Conservation (phyloP, 2,113 vertebrate species). For the Nothobranchius kuhntae region DNA sequence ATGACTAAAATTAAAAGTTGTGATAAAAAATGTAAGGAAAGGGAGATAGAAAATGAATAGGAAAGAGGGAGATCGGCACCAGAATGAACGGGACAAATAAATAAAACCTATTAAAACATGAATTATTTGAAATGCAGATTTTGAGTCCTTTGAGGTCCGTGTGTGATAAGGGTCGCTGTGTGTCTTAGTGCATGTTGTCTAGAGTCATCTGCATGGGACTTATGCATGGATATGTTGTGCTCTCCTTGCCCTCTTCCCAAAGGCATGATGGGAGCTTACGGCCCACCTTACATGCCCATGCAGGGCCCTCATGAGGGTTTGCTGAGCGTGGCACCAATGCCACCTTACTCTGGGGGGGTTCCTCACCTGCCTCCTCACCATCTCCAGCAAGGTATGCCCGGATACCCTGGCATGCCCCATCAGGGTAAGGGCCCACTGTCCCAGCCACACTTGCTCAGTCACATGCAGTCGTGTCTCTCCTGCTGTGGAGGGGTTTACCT, state of each 20-base stretch:
- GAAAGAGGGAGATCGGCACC: no score
- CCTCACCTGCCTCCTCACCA: conserved; percentile 88
- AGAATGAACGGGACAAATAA: no score
- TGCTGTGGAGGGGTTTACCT: conserved; percentile 76
- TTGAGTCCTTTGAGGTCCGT: conserved; percentile 11
- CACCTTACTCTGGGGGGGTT: conserved; percentile 94
- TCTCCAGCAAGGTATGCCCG: conserved; percentile 93
- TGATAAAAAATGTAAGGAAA: no score
- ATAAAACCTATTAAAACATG: background rate
- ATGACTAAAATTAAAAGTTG: no score
- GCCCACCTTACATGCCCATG: conserved; percentile 95
- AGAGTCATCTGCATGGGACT: conserved; percentile 88
- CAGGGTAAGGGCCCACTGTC: conserved; percentile 89
- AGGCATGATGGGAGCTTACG: conserved; percentile 99
- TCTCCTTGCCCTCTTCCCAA: conserved; percentile 80
- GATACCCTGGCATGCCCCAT: conserved; percentile 92
- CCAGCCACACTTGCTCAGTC: conserved; percentile 75
- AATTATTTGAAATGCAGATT: background rate
- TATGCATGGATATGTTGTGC: conserved; percentile 97
- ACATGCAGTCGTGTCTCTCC: conserved; percentile 75
- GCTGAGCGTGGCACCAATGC: conserved; percentile 98
- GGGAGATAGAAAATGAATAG: no score
- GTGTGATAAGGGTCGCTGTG: conserved; percentile 59
- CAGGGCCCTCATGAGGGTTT: conserved; percentile 99
- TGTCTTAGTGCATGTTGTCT: conserved; percentile 87